Base-by-base conservation (phyloP, 2,888 invertebrate genomes). In the Melieria crassipennis region DNA sequence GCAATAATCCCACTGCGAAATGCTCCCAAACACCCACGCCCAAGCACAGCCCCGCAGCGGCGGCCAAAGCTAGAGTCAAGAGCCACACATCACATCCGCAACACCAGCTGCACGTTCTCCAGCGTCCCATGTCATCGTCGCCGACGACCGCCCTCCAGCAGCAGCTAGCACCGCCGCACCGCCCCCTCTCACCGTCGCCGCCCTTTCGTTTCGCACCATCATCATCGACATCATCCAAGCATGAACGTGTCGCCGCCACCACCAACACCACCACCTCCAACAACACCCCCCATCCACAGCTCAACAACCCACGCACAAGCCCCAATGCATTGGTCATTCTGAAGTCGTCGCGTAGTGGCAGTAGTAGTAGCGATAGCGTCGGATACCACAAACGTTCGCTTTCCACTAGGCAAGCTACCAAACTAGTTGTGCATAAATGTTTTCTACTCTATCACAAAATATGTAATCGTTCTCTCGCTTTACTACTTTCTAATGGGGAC, bases 401-500 rank as follows among this genome's bases (percentile, higher is more conserved):
- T 70, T 79, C 78, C 64, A 77, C 75, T 78, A 79, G 79, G 79
- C 78, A 79, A 79, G 79, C 74, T 65, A 74, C 67, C 65, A 74
- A 70, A 72, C 63, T 67, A 56, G 56, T 69, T 56, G 69, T 62
- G 55, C 52, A 69, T 68, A 30, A 30, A 50, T 68, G 61, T 30
- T 64, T 67, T 58, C 13, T 43, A 58, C 52, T n/a, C 52, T 52
- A 52, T 1, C 52, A 11, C 6, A 52, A 52, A 52, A 5, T 52
- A n/a, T 11, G 13, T 52, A 9, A n/a, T 11, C 52, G 13, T 9
- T 52, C 11, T 13, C 11, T 52, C 13, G 52, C 13, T 13, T n/a
- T n/a, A 7, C 47, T 16, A 58, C 52, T 30, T 30, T 57, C 47
- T 68, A 30, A 58, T 69, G 52, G 48, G 11, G 42, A 65, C 65